Evolutionary conservation across 2,888 invertebrate genomes (phyloP).

Genomic region (Pseudococcus longispinus): DNA sequence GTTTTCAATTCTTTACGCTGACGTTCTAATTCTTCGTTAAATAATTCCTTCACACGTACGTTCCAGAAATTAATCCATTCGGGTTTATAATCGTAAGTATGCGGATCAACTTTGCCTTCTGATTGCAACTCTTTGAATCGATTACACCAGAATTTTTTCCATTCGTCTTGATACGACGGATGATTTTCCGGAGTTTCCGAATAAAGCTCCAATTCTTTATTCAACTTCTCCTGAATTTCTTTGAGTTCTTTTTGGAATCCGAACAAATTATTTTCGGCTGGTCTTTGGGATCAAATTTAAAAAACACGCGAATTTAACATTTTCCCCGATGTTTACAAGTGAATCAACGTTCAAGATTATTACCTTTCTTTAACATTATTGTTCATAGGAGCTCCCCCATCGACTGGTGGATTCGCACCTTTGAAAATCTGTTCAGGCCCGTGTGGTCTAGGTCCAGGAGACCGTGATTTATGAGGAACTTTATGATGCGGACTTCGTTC

Average conservation of each 20-base stretch:
- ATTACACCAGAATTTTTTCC: conserved; percentile 88
- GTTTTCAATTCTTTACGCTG: conserved; percentile 9
- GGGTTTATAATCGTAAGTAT: conserved; percentile 83
- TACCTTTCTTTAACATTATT: not conserved
- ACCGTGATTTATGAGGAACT: conserved; percentile 54
- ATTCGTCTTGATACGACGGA: conserved; percentile 85
- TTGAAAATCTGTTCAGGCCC: not conserved
- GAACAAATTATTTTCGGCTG: not conserved
- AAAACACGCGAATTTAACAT: not conserved
- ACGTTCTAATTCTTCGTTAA: conserved; percentile 72
- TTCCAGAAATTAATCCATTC: conserved; percentile 91
- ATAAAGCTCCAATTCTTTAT: conserved; percentile 66
- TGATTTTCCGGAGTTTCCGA: conserved; percentile 88
- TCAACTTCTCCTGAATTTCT: conserved; percentile 65
- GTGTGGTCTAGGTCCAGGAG: conserved; percentile 53
- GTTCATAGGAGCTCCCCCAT: not conserved
- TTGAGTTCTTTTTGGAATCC: conserved; percentile 67
- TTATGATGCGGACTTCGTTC: not conserved
- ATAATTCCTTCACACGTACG: conserved; percentile 78
- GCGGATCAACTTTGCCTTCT: conserved; percentile 71
- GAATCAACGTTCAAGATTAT: not conserved
- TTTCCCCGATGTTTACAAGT: not conserved
- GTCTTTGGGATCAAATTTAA: not conserved
- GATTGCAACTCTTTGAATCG: conserved; percentile 80
- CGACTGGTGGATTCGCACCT: not conserved